These are phyloP conservation scores for Drosophila lowei DNA, from an alignment of 1,140 invertebrate species.

Conservation along the genomic window DNA sequence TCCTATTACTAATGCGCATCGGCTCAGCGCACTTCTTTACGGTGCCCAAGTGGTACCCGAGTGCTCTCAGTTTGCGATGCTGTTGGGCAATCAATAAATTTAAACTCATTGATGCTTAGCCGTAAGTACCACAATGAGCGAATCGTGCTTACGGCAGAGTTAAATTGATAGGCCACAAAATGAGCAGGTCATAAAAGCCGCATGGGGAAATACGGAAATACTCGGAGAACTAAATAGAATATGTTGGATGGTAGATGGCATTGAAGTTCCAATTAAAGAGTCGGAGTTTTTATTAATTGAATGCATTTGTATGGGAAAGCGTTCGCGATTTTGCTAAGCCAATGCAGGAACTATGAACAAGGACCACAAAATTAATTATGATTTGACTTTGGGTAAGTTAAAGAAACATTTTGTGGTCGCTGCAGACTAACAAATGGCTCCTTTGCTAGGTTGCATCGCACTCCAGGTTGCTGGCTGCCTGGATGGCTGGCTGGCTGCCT, in stretches of 20 bases:
- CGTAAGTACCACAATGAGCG: too few relatives aligned
- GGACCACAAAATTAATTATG: conserved; percentile 59
- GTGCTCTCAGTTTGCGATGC: not conserved
- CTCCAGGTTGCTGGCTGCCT: not conserved
- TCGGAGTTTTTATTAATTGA: conserved; percentile 45
- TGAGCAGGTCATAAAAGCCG: not conserved
- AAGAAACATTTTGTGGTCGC: conserved; percentile 43
- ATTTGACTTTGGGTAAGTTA: conserved; percentile 57
- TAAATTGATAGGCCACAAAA: too few relatives aligned
- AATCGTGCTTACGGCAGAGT: too few relatives aligned
- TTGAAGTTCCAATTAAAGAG: conserved; percentile 33
- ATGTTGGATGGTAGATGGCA: not conserved
- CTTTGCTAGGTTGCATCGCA: not conserved
- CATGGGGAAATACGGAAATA: not conserved
- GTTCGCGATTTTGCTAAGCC: conserved; percentile 19
- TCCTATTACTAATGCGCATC: too few relatives aligned
- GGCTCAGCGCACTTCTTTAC: too few relatives aligned
- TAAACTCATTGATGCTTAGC: conserved; percentile 26
- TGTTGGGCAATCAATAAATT: conserved; percentile 14
- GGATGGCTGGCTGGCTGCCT: not conserved
- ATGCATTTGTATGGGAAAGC: conserved; percentile 45
- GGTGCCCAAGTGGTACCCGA: too few relatives aligned
- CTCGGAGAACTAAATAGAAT: not conserved
- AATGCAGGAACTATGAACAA: not conserved
- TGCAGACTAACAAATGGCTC: conserved; percentile 58